A percentile compares a stretch with the other conserved stretches of the same genome.
phyloP scores from a whole-genome alignment of 2,797 vertebrate genomes.

The Sebastes oblongus region DNA sequence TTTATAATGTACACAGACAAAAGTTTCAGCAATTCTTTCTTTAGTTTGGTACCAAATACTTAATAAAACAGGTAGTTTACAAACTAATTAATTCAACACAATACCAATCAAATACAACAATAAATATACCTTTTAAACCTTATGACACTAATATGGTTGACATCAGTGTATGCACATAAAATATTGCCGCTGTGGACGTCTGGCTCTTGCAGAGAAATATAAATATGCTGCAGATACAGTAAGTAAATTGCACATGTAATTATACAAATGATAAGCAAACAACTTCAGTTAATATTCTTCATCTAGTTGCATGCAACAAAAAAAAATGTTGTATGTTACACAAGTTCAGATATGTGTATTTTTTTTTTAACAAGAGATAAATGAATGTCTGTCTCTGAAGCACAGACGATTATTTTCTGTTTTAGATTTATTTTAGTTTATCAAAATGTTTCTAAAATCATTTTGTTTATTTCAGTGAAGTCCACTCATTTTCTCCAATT shows the following conservation, averaged over 20 bases:
- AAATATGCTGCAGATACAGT: neutral
- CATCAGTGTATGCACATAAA: too few relatives aligned
- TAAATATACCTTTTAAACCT: neutral
- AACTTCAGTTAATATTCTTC: neutral
- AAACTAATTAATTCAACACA: neutral
- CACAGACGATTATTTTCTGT: too few relatives aligned
- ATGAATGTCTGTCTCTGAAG: fast-evolving
- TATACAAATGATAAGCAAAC: neutral
- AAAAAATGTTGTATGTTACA: fast-evolving
- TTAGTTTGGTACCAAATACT: neutral
- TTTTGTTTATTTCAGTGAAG: too few relatives aligned
- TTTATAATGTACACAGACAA: neutral
- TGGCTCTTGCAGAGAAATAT: neutral
- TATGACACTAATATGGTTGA: too few relatives aligned
- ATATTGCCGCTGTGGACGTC: too few relatives aligned
- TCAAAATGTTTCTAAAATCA: too few relatives aligned
- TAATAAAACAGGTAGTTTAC: neutral
- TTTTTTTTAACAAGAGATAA: too few relatives aligned
- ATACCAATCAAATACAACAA: neutral
- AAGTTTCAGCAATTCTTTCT: neutral
- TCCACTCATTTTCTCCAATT: too few relatives aligned
- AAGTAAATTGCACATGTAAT: neutral
- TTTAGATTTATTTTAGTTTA: too few relatives aligned
- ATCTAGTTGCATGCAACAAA: neutral
- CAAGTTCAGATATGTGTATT: neutral